A percentile compares a stretch with the other conserved stretches of the same genome.
phyloP scores from a whole-genome alignment of 2,888 invertebrate genomes.

The Drosophila trichaetosa region DNA sequence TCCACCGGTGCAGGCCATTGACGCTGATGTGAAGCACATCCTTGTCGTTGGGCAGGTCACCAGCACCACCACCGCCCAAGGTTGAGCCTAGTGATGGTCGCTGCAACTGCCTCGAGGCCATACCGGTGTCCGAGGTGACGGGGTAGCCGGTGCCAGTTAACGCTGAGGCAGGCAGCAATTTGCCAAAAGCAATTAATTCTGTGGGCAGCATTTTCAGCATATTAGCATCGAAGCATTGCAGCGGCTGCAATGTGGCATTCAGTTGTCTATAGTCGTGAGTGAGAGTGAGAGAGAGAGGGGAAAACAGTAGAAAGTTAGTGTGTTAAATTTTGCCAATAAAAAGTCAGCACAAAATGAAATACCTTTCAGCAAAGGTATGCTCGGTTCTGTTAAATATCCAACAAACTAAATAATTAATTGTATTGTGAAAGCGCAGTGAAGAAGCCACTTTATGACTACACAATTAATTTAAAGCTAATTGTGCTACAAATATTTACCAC shows the following conservation, averaged over 20 bases:
- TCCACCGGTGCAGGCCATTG: slow-evolving; percentile 84
- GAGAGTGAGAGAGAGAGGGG: neutral
- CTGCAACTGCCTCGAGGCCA: slow-evolving; percentile 57
- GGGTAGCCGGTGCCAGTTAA: slow-evolving; percentile 19
- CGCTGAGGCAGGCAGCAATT: slow-evolving; percentile 79
- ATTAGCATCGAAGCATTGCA: slow-evolving; percentile 83
- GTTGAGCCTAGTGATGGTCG: slow-evolving; percentile 41
- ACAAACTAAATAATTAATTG: neutral
- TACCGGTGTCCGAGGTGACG: slow-evolving; percentile 34
- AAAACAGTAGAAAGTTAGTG: neutral
- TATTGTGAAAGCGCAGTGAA: neutral
- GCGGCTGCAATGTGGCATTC: slow-evolving; percentile 83
- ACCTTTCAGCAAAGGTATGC: neutral
- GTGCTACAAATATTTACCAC: neutral
- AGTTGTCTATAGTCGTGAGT: slow-evolving; percentile 79
- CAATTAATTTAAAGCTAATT: neutral
- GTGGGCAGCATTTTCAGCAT: slow-evolving; percentile 84
- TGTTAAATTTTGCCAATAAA: slow-evolving; percentile 28
- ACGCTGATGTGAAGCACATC: slow-evolving; percentile 83
- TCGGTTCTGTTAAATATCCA: slow-evolving; percentile 1
- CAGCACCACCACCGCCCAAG: slow-evolving; percentile 12
- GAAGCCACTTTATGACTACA: neutral
- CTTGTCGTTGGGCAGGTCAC: slow-evolving; percentile 42
- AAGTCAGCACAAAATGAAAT: slow-evolving; percentile 36
- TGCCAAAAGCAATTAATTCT: slow-evolving; percentile 85